These are phyloP conservation scores for Lepidocyrtoides sp. DNA, from an alignment of 2,888 invertebrate species.

Conservation along the genomic window DNA sequence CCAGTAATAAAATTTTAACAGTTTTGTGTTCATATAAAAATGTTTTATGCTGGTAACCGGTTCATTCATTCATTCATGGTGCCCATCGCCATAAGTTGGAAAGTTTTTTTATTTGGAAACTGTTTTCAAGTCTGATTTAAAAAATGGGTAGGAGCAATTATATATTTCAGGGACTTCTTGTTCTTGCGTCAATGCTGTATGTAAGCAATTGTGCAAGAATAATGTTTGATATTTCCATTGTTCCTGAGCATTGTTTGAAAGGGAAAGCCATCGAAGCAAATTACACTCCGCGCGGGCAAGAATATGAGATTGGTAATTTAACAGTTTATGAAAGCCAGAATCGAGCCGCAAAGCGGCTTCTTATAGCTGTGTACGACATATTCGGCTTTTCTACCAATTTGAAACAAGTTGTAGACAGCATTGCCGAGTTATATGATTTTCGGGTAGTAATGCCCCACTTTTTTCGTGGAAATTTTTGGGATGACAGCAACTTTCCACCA, in stretches of 20 bases:
- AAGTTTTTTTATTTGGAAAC: too few relatives aligned
- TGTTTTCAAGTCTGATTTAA: too few relatives aligned
- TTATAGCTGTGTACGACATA: slow-evolving; percentile 81
- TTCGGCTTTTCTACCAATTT: slow-evolving; percentile 77
- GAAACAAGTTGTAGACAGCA: slow-evolving; percentile 74
- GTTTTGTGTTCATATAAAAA: too few relatives aligned
- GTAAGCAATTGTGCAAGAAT: slow-evolving; percentile 29
- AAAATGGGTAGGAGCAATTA: not conserved
- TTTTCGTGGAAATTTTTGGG: slow-evolving; percentile 41
- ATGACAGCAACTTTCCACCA: not conserved
- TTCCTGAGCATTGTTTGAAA: slow-evolving; percentile 58
- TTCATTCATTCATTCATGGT: too few relatives aligned
- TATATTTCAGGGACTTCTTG: slow-evolving; percentile 35
- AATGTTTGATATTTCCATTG: slow-evolving; percentile 59
- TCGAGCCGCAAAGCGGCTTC: slow-evolving; percentile 29
- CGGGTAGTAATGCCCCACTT: slow-evolving; percentile 82
- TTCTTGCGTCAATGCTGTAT: slow-evolving; percentile 36
- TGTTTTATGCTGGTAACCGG: too few relatives aligned
- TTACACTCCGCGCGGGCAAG: slow-evolving; percentile 77
- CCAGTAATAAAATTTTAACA: too few relatives aligned
- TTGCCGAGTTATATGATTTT: slow-evolving; percentile 62
- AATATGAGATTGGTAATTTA: slow-evolving; percentile 51
- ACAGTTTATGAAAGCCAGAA: slow-evolving; percentile 79
- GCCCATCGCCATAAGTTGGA: too few relatives aligned
- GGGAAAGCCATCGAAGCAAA: slow-evolving; percentile 74